Percentiles rank a stretch among this genome's conserved stretches.
These are phyloP conservation scores for Biston stratarius DNA, from an alignment of 2,888 invertebrate species.

Conservation along the genomic window DNA sequence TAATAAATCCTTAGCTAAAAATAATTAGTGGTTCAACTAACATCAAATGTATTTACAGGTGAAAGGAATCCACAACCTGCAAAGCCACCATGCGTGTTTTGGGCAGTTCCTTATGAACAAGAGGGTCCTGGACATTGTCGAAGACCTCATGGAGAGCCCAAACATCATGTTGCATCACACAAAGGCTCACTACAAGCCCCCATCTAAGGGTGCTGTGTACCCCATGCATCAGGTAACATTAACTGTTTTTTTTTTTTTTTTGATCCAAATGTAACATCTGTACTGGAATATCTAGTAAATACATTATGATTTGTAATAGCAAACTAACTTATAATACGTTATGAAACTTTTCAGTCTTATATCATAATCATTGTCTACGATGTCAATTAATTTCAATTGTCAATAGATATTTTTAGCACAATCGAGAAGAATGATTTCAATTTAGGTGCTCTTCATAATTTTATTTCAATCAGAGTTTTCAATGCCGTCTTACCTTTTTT, in stretches of 20 bases:
- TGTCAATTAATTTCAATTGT: too few species aligned
- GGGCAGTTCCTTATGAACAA: slow-evolving; percentile 77
- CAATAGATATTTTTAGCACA: not conserved
- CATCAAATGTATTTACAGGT: slow-evolving; percentile 65
- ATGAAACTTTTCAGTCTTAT: not conserved
- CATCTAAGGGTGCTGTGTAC: slow-evolving; percentile 85
- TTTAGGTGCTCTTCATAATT: not conserved
- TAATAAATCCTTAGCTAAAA: too few species aligned
- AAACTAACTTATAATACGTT: too few species aligned
- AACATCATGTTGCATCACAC: slow-evolving; percentile 87
- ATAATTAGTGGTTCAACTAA: not conserved
- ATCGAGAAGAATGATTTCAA: slow-evolving; percentile 1
- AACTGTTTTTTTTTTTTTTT: not conserved
- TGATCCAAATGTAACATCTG: too few species aligned
- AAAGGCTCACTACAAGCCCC: slow-evolving; percentile 87
- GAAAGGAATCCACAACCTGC: slow-evolving; percentile 86
- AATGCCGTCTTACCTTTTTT: not conserved
- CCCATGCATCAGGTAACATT: slow-evolving; percentile 84
- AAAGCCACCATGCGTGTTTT: slow-evolving; percentile 84
- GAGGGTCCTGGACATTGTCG: slow-evolving; percentile 81
- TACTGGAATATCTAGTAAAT: too few species aligned
- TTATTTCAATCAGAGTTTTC: not conserved
- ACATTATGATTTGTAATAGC: too few species aligned
- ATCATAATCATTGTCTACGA: not conserved
- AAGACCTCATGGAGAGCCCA: slow-evolving; percentile 82